Evolutionary conservation across 1,140 invertebrate species (phyloP).

Genomic region (Gryllus bimaculatus): DNA sequence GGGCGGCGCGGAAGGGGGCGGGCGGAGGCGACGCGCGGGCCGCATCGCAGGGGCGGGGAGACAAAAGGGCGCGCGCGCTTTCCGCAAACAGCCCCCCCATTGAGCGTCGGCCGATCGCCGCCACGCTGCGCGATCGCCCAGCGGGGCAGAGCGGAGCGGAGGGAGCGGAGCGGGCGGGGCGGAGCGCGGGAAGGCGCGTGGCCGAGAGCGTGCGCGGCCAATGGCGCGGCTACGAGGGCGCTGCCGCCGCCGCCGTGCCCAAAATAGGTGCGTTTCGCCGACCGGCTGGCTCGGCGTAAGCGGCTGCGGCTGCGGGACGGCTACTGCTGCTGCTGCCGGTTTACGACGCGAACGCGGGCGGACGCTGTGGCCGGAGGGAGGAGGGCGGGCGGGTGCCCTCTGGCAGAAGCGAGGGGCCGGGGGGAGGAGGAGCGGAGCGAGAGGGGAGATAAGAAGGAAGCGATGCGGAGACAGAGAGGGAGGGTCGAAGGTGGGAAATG

Average conservation of each 20-base stretch:
- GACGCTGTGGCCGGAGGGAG: not conserved
- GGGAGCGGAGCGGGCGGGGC: no score
- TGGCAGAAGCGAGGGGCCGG: not conserved
- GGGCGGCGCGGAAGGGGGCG: no score
- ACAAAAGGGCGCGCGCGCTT: no score
- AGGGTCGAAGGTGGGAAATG: not conserved
- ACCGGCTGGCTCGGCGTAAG: not conserved
- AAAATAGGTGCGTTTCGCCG: conserved; percentile 19
- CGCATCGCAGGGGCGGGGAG: no score
- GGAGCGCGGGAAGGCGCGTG: no score
- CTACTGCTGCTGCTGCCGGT: not conserved
- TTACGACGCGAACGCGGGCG: not conserved
- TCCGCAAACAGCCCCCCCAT: no score
- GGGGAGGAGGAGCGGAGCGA: not conserved
- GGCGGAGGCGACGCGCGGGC: no score
- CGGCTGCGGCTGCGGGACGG: not conserved
- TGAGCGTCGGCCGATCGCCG: no score
- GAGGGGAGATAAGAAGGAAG: not conserved
- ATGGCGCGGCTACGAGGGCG: not conserved
- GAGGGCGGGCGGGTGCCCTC: not conserved
- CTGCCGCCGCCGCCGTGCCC: not conserved
- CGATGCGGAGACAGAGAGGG: not conserved
- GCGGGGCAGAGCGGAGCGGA: no score
- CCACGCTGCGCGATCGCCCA: no score
- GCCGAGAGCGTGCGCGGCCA: not conserved